These are phyloP conservation scores for Zaprionus capensis DNA, from an alignment of 1,140 invertebrate genomes.

Conservation along the genomic window DNA sequence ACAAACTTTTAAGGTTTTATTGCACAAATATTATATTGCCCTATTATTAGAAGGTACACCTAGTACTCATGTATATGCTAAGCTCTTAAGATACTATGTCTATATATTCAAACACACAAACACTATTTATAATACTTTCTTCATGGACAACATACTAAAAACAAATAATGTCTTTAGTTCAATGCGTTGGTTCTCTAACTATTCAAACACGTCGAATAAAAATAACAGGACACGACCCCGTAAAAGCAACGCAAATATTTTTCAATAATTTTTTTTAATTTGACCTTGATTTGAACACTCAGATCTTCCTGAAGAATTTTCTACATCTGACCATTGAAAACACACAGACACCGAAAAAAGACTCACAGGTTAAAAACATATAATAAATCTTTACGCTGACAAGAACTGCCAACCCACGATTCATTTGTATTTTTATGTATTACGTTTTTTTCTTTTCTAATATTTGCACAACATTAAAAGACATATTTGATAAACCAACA, in stretches of 20 bases:
- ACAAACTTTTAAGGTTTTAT: slow-evolving; percentile 28
- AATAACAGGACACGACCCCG: slow-evolving; percentile 36
- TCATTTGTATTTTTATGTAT: slow-evolving; percentile 55
- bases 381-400: slow-evolving; percentile 28
- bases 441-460: slow-evolving; percentile 37
- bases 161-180: slow-evolving; percentile 59
- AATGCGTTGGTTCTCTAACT: slow-evolving; percentile 63
- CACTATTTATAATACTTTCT: slow-evolving; percentile 31
- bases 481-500: slow-evolving; percentile 67
- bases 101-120: slow-evolving; percentile 36
- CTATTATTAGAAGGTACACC: slow-evolving; percentile 56
- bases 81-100: slow-evolving; percentile 47
- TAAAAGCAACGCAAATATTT: slow-evolving; percentile 37
- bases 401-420: slow-evolving; percentile 58
- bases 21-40: slow-evolving; percentile 69
- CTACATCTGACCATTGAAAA: slow-evolving; percentile 53
- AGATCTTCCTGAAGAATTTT: slow-evolving; percentile 66
- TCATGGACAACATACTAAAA: slow-evolving; percentile 59
- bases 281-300: background rate
- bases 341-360: slow-evolving; percentile 52
- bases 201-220: slow-evolving; percentile 48
- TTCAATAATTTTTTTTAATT: slow-evolving; percentile 22
- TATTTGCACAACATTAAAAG: slow-evolving; percentile 58
- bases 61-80: slow-evolving; percentile 59
- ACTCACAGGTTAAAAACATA: slow-evolving; percentile 48